Evolutionary conservation across 1,140 invertebrate species (phyloP).

Genomic region (Brachionus angularis): DNA sequence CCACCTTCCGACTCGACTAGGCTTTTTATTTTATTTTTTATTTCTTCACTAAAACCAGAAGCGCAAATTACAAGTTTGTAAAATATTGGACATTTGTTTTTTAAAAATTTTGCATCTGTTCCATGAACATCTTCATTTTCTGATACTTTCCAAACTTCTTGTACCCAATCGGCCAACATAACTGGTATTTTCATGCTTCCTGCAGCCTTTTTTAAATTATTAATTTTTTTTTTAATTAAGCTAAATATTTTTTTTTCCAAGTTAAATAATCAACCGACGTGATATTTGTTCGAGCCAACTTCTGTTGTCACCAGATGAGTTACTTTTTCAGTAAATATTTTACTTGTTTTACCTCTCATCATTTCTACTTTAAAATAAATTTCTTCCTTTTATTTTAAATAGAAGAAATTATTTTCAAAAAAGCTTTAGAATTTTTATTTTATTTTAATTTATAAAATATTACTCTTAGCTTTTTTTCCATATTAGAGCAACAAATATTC

Average conservation of each 20-base stretch:
- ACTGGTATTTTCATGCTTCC: slow-evolving; percentile 67
- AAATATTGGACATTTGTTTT: slow-evolving; percentile 72
- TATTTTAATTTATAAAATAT: not conserved
- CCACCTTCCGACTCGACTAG: slow-evolving; percentile 64
- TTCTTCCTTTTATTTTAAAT: slow-evolving; percentile 59
- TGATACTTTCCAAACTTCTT: slow-evolving; percentile 71
- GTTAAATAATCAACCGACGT: slow-evolving; percentile 46
- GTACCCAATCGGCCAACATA: slow-evolving; percentile 73
- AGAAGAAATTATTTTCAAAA: not conserved
- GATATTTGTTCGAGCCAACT: slow-evolving; percentile 60
- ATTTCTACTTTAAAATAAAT: slow-evolving; percentile 68
- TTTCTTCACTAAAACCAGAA: slow-evolving; percentile 66
- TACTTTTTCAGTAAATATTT: slow-evolving; percentile 66
- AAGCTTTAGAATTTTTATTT: not conserved
- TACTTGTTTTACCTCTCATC: slow-evolving; percentile 76
- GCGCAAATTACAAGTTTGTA: slow-evolving; percentile 72
- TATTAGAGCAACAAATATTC: slow-evolving; percentile 39
- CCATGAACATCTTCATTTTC: slow-evolving; percentile 62
- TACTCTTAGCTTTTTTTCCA: slow-evolving; percentile 39
- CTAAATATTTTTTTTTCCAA: not conserved
- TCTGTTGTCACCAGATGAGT: slow-evolving; percentile 75
- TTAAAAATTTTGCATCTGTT: slow-evolving; percentile 64
- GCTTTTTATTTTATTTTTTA: slow-evolving; percentile 68
- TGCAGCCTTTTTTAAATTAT: slow-evolving; percentile 63
- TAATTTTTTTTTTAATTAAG: not conserved